Conservation (phyloP, 92 coral and sea anemone species). For the Epizoanthus illoricatus region DNA sequence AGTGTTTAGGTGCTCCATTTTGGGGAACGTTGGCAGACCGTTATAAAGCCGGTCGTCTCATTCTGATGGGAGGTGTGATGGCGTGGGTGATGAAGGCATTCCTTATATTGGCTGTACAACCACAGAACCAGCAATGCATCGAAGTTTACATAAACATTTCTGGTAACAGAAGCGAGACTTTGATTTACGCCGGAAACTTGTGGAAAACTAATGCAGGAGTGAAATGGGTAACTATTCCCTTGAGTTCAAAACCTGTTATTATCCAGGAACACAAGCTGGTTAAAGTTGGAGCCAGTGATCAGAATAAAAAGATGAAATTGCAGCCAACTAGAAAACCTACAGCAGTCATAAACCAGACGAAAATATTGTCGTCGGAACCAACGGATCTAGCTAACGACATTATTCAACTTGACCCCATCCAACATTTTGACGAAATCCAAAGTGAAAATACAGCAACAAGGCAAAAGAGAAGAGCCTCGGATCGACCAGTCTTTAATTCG, state of each 20-base stretch:
- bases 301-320: neutral
- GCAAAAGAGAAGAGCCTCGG: too few relatives aligned
- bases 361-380: too few relatives aligned
- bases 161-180: conserved; percentile 49
- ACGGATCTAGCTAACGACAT: too few relatives aligned
- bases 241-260: conserved; percentile 24
- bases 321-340: conserved; percentile 4
- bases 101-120: conserved; percentile 70
- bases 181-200: conserved; percentile 50
- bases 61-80: conserved; percentile 75
- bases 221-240: conserved; percentile 57
- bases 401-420: too few relatives aligned
- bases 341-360: neutral
- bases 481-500: too few relatives aligned
- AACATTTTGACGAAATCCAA: too few relatives aligned
- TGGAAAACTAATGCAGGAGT: conserved; percentile 46
- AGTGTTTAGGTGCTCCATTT: conserved; percentile 87
- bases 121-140: conserved; percentile 79
- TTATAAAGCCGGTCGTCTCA: conserved; percentile 63
- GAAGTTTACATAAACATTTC: conserved; percentile 62
- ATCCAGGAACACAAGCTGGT: conserved; percentile 13
- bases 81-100: conserved; percentile 82
- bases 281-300: conserved; percentile 6
- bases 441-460: too few relatives aligned
- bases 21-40: conserved; percentile 80